Evolutionary conservation across 2,888 invertebrate genomes (phyloP), one percentile per base, ranked within the genome.

Genomic region (Celastrina argiolus): DNA sequence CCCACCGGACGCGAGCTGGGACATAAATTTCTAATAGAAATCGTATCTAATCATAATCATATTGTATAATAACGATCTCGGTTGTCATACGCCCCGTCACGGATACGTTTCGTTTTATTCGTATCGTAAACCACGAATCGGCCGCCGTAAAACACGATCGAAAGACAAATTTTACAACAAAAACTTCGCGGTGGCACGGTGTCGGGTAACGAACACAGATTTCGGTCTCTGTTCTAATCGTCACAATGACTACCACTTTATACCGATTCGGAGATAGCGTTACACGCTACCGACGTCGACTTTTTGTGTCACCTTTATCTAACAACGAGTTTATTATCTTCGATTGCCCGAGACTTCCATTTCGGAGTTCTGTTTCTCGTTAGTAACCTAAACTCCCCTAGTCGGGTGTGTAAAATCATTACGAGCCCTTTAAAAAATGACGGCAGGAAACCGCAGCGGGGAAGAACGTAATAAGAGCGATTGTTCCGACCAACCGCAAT

Each of bases 241-340:
- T 84, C 81, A 88, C 86, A 89, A 88, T 89, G 88, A 83, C 88
- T 88, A 88, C 89, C 88, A 89, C 87, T 90, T 88, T 89, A 82
- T 88, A 85, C 88, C 88, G 89, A 90, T 89, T 85, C 83, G 82
- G 75, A 89, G 88, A 90, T 91, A 88, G 87, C 87, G 86, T 91
- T 91, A 86, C 90, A 88, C 83, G 84, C 90, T 89, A 89, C 90
- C 81, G 88, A 87, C 81, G 82, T 86, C 81, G 22, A 85, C 77
- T 89, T 91, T 90, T 90, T 90, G 83, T 88, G 85, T 85, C 86
- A 85, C 85, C 83, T 80, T 82, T 84, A 81, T 84, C 83, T 82
- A 76, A 88, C 88, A 87, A 87, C 84, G 84, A 85, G 83, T 87
- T 85, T 82, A 84, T 85, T 89, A 87, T 88, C 85, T 74, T 73